phyloP scores from a whole-genome alignment of 2,797 vertebrate genomes.

The Macroramphosus scolopax region DNA sequence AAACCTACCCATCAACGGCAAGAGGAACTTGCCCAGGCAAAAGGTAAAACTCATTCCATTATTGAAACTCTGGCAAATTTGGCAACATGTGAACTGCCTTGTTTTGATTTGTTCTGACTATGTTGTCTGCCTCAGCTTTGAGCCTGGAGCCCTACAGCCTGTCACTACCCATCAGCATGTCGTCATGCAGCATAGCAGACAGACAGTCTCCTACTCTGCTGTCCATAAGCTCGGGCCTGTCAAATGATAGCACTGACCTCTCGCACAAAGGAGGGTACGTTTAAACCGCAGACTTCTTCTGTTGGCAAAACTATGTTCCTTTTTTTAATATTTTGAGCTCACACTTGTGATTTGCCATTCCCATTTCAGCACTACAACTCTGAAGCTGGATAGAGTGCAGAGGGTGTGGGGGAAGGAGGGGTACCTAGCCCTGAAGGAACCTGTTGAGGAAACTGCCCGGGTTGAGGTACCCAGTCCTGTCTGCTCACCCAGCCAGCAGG shows the following conservation, averaged over 20 bases:
- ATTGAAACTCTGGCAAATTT: slow-evolving; percentile 3
- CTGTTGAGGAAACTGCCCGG: slow-evolving; percentile 53
- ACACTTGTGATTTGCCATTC: not conserved
- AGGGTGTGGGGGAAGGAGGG: slow-evolving; percentile 95
- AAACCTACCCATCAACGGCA: slow-evolving; percentile 95
- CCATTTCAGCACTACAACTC: slow-evolving; percentile 73
- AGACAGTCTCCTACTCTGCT: slow-evolving; percentile 89
- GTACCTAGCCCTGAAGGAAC: slow-evolving; percentile 86
- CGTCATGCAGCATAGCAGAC: slow-evolving; percentile 82
- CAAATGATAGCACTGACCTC: slow-evolving; percentile 85
- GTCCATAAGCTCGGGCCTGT: slow-evolving; percentile 88
- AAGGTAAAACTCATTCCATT: slow-evolving; percentile 75
- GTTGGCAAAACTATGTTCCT: not conserved
- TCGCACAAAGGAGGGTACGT: slow-evolving; percentile 85
- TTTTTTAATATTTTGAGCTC: not conserved
- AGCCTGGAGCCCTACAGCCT: slow-evolving; percentile 92
- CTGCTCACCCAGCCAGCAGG: slow-evolving; percentile 56
- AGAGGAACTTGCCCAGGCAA: slow-evolving; percentile 88
- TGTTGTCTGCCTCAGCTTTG: slow-evolving; percentile 75
- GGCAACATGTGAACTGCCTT: not conserved
- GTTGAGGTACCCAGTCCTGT: slow-evolving; percentile 63
- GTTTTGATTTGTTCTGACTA: slow-evolving; percentile 26
- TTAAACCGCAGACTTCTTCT: not conserved
- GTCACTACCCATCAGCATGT: slow-evolving; percentile 84
- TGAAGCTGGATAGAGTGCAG: slow-evolving; percentile 89